phyloP scores from a whole-genome alignment of 2,888 invertebrate species.

The Ceramica pisi region DNA sequence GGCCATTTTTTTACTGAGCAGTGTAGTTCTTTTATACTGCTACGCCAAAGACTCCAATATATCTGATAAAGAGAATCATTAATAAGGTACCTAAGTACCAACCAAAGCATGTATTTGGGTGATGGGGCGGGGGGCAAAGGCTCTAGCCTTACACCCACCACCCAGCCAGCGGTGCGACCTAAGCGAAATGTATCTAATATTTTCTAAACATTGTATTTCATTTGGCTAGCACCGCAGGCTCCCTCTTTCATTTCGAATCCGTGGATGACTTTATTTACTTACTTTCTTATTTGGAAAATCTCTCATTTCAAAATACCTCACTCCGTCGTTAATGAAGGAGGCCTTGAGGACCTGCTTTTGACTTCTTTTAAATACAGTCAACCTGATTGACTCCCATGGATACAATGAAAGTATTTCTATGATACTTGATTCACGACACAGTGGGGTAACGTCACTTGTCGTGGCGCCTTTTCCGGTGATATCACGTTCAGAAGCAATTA shows the following conservation, averaged over 20 bases:
- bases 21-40: constrained; percentile 84
- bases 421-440: constrained; percentile 40
- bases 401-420: constrained; percentile 66
- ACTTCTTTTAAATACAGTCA: constrained; percentile 90
- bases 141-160: too few relatives aligned
- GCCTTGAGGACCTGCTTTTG: constrained; percentile 92
- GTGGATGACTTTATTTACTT: constrained; percentile 26
- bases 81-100: not conserved
- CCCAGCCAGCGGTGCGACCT: too few relatives aligned
- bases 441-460: constrained; percentile 13
- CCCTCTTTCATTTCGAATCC: not conserved
- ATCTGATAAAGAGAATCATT: constrained; percentile 76
- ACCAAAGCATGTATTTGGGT: not conserved
- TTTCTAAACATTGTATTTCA: too few relatives aligned
- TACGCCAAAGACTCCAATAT: constrained; percentile 92
- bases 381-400: constrained; percentile 67
- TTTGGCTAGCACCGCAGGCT: too few relatives aligned
- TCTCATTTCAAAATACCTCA: constrained; percentile 93
- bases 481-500: constrained; percentile 66
- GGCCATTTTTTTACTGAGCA: constrained; percentile 60
- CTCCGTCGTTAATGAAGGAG: constrained; percentile 84
- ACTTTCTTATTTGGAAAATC: constrained; percentile 91
- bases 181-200: too few relatives aligned
- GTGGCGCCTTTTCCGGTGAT: constrained; percentile 31
- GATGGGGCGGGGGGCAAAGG: too few relatives aligned